Base-by-base conservation (phyloP, 2,888 invertebrate species). In the Listrodromus nycthemerus region DNA sequence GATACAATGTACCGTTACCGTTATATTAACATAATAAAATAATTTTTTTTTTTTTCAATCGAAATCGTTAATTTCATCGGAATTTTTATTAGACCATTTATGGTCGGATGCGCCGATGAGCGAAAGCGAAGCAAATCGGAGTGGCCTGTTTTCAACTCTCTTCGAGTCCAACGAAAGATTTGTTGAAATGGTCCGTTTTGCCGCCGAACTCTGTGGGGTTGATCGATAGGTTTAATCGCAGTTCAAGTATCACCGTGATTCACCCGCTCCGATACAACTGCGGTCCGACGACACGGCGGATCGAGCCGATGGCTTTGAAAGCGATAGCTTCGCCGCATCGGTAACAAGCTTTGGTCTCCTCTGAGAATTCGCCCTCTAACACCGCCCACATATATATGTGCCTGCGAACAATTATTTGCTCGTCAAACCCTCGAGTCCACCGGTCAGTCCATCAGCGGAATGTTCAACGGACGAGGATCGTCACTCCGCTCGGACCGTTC, bases 351-450 rank as follows among this genome's bases (percentile, higher is more conserved):
- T 66, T 69, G 75, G 41, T 80, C 61, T 52, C 80, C 41, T 63
- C 76, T 75, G 83, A 81, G 82, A 58, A 82, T 79, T 50, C 50
- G n/a, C 65, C 48, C 78, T 75, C 61, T 74, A 58, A 67, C 50
- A 67, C 67, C 63, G 27, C 55, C 48, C 45, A 1, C 67, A 63
- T 65, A 66, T 37, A 55, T 13, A 82, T 80, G 75, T 48, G 13
- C 21, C 67, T 24, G 41, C 55, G 52, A 63, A 69, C 80, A 63
- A 80, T 80, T 80, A 80, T 80, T 80, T 80, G 69, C 80, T 80
- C 69, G 74, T 80, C 80, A 80, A 80, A 80, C 75, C 75, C 61
- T 33, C 67, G 30, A 21, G 48, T 48, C 21, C 21, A 52, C 19
- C 65, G 37, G 65, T 55, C 52, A 65, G 50, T 66, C 21, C 41